Evolutionary conservation across 2,888 invertebrate genomes (phyloP).

Genomic region (Eristalis tenax): DNA sequence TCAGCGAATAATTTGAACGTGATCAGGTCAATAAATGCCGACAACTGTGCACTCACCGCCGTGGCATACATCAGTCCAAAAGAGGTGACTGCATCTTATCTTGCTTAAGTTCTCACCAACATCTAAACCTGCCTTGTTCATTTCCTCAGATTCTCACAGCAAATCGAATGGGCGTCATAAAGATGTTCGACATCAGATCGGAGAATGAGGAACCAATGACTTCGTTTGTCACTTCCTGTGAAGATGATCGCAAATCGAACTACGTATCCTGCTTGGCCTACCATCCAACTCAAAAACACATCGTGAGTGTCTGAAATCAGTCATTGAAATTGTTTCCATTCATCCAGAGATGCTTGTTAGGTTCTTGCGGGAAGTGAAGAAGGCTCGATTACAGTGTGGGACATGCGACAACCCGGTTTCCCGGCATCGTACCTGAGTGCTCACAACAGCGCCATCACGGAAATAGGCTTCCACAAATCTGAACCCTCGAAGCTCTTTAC

Average conservation of each 20-base stretch:
- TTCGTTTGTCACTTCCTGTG: slow-evolving; percentile 87
- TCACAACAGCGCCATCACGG: slow-evolving; percentile 89
- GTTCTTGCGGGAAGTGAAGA: slow-evolving; percentile 92
- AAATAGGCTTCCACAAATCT: slow-evolving; percentile 93
- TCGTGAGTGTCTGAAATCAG: slow-evolving; percentile 81
- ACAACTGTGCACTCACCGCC: slow-evolving; percentile 90
- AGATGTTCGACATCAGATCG: slow-evolving; percentile 91
- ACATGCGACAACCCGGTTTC: slow-evolving; percentile 90
- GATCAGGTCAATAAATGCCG: slow-evolving; percentile 84
- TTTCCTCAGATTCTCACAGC: slow-evolving; percentile 87
- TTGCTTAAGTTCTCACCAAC: neutral
- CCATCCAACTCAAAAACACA: slow-evolving; percentile 94
- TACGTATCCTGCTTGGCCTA: slow-evolving; percentile 89
- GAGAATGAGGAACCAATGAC: slow-evolving; percentile 85
- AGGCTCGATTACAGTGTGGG: slow-evolving; percentile 94
- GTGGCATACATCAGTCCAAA: slow-evolving; percentile 88
- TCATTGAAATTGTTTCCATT: neutral
- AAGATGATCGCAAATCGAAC: slow-evolving; percentile 83
- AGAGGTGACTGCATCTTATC: slow-evolving; percentile 80
- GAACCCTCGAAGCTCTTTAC: slow-evolving; percentile 92
- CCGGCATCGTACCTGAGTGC: slow-evolving; percentile 92
- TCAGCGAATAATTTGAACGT: slow-evolving; percentile 82
- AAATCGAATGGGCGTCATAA: slow-evolving; percentile 94
- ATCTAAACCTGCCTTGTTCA: neutral
- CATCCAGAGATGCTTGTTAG: slow-evolving; percentile 24